Evolutionary conservation across 1,140 invertebrate species (phyloP), one percentile per base, ranked within the genome.

Genomic region (Dufourea novaeangliae): DNA sequence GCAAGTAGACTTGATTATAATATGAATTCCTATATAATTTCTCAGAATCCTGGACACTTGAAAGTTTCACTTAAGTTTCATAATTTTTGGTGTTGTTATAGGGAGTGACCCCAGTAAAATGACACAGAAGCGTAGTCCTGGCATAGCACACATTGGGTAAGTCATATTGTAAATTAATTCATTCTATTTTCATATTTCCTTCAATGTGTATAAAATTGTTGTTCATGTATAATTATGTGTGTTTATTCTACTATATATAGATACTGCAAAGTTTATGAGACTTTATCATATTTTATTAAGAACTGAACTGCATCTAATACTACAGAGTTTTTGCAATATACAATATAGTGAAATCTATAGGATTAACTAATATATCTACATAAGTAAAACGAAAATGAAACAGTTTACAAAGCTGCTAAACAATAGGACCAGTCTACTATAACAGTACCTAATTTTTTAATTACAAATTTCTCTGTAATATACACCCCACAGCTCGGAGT

Each of bases 61-160:
- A n/a, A n/a, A n/a, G n/a, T n/a, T n/a, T n/a, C n/a, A n/a, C n/a
- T n/a, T n/a, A n/a, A n/a, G n/a, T n/a, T 12, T 54, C 2, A 27
- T 10, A 11, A 54, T 54, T 54, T 86, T 85, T 83, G 63, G 71
- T 73, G 63, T 83, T 69, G 34, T 93, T 93, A 11, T 77, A 94
- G 94, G 94, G 91, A 93, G 93, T 89, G 94, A 94, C 91, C 92
- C 93, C 80, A 94, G 91, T 79, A 94, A 94, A 91, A 93, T 94
- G 88, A 92, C 94, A 86, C 94, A 94, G 89, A 95, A 94, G 92
- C 91, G 94, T 75, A 92, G 93, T 78, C 92, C 93, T 80, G 93
- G 93, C 76, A 59, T 76, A 41, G 68, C 66, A n/a, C 94, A 94
- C 80, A 93, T 94, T 92, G 94, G 94, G 94, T 94, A 82, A 94